phyloP scores from a whole-genome alignment of 1,140 invertebrate species.

The Gonioctena quinquepunctata region DNA sequence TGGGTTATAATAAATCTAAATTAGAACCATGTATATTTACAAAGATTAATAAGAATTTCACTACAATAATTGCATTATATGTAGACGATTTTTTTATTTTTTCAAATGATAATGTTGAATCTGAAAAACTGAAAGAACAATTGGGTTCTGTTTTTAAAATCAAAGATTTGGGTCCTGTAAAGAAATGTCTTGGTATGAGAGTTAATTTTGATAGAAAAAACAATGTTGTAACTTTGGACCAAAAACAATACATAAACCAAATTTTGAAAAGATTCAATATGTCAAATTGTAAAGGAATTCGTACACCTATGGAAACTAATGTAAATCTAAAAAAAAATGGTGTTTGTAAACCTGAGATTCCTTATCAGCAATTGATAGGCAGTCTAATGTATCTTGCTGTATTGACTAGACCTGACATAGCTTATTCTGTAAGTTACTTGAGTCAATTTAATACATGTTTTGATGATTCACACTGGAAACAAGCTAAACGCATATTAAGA shows the following conservation, averaged over 20 bases:
- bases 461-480: slow-evolving; percentile 45
- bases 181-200: slow-evolving; percentile 9
- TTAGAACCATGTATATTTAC: slow-evolving; percentile 45
- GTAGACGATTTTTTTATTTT: slow-evolving; percentile 29
- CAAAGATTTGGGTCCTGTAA: slow-evolving; percentile 27
- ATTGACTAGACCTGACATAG: slow-evolving; percentile 56
- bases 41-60: background rate
- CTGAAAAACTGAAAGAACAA: slow-evolving; percentile 29
- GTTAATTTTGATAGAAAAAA: background rate
- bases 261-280: slow-evolving; percentile 7
- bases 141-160: slow-evolving; percentile 35
- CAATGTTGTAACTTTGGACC: slow-evolving; percentile 19
- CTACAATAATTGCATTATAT: slow-evolving; percentile 7
- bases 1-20: slow-evolving; percentile 42
- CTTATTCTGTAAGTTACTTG: slow-evolving; percentile 52
- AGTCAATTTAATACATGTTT: slow-evolving; percentile 48
- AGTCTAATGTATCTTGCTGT: slow-evolving; percentile 56
- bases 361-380: slow-evolving; percentile 55
- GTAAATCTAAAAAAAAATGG: background rate
- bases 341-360: background rate
- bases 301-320: slow-evolving; percentile 29
- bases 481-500: slow-evolving; percentile 52
- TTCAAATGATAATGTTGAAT: slow-evolving; percentile 40
- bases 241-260: slow-evolving; percentile 36
- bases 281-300: slow-evolving; percentile 27